These are phyloP conservation scores for Apus apus DNA, from an alignment of 2,113 vertebrate species.

Conservation along the genomic window DNA sequence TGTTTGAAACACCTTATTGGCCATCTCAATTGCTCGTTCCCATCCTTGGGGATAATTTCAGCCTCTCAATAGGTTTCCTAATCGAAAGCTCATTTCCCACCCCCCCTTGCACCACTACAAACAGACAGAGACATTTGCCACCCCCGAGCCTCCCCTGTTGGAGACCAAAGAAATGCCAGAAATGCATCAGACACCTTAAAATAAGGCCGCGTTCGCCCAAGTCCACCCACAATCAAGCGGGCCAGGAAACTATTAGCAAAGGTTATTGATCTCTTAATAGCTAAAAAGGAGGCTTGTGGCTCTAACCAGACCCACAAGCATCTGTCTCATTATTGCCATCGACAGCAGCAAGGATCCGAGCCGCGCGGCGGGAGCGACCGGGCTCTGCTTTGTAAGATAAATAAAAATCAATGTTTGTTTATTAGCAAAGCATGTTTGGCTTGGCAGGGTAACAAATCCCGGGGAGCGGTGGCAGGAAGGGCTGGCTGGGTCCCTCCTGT, in stretches of 20 bases:
- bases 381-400: neutral
- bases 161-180: neutral
- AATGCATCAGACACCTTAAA: fast-evolving
- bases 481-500: fast-evolving
- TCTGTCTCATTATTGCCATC: neutral
- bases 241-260: neutral
- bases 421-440: neutral
- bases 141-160: fast-evolving
- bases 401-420: neutral
- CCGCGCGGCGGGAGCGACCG: neutral
- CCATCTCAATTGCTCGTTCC: neutral
- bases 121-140: fast-evolving
- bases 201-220: fast-evolving
- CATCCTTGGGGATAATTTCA: neutral
- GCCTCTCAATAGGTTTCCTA: neutral
- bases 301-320: neutral
- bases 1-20: neutral
- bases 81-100: neutral
- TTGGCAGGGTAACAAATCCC: neutral
- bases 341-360: neutral
- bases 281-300: neutral
- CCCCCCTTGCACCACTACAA: too few species aligned
- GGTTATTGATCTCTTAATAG: neutral
- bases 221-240: neutral
- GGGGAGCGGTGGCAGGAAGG: fast-evolving